Evolutionary conservation across 2,797 vertebrate genomes (phyloP).

Genomic region (Coregonus suidteri): DNA sequence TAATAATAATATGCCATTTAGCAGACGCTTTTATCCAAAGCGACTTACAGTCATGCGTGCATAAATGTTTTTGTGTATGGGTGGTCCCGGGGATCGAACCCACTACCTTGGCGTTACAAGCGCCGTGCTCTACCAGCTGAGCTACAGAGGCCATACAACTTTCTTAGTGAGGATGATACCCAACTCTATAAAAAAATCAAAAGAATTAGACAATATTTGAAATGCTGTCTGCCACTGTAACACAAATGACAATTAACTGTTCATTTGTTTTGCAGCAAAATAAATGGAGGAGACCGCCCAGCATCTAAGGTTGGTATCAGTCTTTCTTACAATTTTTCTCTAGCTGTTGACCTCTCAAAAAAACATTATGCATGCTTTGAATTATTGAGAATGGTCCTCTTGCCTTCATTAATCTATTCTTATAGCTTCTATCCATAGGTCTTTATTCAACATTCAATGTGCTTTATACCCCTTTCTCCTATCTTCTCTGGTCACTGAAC

Average conservation of each 20-base stretch:
- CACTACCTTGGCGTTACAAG: too few relatives aligned
- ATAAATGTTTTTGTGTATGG: too few relatives aligned
- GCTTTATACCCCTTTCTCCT: neutral
- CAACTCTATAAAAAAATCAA: neutral
- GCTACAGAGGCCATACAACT: neutral
- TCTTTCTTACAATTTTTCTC: too few relatives aligned
- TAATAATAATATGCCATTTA: too few relatives aligned
- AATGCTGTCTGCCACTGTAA: neutral
- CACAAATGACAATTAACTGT: neutral
- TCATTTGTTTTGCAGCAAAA: constrained; percentile 58
- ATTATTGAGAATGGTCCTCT: neutral
- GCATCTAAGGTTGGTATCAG: constrained; percentile 54
- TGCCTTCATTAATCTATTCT: neutral
- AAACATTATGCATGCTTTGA: neutral
- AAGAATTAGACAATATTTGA: neutral
- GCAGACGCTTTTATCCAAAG: too few relatives aligned
- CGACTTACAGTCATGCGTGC: too few relatives aligned
- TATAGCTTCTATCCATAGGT: neutral
- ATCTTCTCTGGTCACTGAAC: neutral
- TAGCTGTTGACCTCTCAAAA: neutral
- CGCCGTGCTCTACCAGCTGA: too few relatives aligned
- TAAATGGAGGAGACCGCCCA: constrained; percentile 6
- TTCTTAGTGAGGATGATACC: neutral
- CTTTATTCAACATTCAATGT: neutral
- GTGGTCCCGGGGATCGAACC: too few relatives aligned